Evolutionary conservation across 2,888 invertebrate species (phyloP).

Genomic region (Zaprionus bogoriensis): DNA sequence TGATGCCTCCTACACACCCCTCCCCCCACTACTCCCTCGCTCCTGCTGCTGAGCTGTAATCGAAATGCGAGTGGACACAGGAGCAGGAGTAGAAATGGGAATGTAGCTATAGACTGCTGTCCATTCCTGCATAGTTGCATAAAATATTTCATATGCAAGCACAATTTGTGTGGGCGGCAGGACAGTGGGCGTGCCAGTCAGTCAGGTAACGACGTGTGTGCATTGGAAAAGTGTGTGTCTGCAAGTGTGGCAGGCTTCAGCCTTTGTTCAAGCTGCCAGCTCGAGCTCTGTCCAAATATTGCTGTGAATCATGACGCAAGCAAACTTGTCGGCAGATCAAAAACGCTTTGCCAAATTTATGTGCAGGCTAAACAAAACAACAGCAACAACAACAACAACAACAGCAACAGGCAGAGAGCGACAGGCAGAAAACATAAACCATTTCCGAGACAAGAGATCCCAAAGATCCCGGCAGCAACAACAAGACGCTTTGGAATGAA

Average conservation of each 20-base stretch:
- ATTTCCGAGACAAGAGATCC: constrained; percentile 29
- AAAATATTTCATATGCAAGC: constrained; percentile 52
- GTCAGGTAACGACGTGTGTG: constrained; percentile 31
- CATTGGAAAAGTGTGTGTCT: constrained; percentile 18
- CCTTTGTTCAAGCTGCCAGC: constrained; percentile 27
- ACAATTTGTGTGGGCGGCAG: constrained; percentile 4
- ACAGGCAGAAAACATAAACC: constrained; percentile 42
- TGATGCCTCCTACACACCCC: not conserved
- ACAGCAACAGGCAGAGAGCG: constrained; percentile 4
- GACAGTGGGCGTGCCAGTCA: not conserved
- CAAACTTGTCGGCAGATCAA: constrained; percentile 51
- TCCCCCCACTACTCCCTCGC: not conserved
- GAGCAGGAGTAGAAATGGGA: not conserved
- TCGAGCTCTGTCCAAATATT: constrained; percentile 51
- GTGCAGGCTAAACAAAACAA: constrained; percentile 26
- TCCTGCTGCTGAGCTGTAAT: no score
- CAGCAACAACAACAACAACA: constrained; percentile 25
- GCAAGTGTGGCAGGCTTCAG: constrained; percentile 46
- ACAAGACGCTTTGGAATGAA: constrained; percentile 46
- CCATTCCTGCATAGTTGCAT: constrained; percentile 54
- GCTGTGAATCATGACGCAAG: constrained; percentile 40
- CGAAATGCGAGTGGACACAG: constrained; percentile 30
- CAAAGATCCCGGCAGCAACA: constrained; percentile 7
- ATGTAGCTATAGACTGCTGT: not conserved
- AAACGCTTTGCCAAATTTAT: constrained; percentile 35